Evolutionary conservation across 2,797 vertebrate genomes (phyloP).

Genomic region (Toxotes lorentzi): DNA sequence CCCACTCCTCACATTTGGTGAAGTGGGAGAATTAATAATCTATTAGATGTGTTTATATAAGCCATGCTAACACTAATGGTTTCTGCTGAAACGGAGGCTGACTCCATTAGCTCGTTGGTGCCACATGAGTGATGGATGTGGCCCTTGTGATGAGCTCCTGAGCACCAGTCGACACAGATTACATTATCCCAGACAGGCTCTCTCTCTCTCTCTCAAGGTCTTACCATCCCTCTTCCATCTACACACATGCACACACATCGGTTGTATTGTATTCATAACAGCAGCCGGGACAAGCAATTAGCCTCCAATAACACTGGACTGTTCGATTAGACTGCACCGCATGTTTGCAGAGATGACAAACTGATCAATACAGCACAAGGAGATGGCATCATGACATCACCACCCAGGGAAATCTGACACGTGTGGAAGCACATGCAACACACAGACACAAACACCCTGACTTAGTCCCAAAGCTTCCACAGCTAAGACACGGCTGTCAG

Average conservation of each 20-base stretch:
- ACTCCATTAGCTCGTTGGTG: constrained; percentile 68
- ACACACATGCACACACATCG: constrained; percentile 17
- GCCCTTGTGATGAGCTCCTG: constrained; percentile 50
- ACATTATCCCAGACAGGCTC: constrained; percentile 60
- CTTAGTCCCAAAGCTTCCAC: neutral
- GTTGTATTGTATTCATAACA: constrained; percentile 43
- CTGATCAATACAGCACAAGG: constrained; percentile 30
- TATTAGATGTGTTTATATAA: constrained; percentile 47
- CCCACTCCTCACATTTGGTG: constrained; percentile 4
- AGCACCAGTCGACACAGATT: constrained; percentile 55
- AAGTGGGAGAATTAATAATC: constrained; percentile 33
- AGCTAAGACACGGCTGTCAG: neutral
- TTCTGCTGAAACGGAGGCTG: constrained; percentile 61
- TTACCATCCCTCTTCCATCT: constrained; percentile 16
- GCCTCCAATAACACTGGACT: constrained; percentile 5
- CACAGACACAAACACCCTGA: neutral
- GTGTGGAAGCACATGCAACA: neutral
- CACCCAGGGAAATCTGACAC: constrained; percentile 19
- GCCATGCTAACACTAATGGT: constrained; percentile 53
- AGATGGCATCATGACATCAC: constrained; percentile 39
- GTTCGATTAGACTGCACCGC: constrained; percentile 14
- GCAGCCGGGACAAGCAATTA: constrained; percentile 50
- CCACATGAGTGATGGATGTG: constrained; percentile 69
- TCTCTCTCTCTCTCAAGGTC: constrained; percentile 31
- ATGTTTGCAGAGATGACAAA: constrained; percentile 21